phyloP scores from a whole-genome alignment of 1,140 invertebrate genomes.

The Delia radicum region DNA sequence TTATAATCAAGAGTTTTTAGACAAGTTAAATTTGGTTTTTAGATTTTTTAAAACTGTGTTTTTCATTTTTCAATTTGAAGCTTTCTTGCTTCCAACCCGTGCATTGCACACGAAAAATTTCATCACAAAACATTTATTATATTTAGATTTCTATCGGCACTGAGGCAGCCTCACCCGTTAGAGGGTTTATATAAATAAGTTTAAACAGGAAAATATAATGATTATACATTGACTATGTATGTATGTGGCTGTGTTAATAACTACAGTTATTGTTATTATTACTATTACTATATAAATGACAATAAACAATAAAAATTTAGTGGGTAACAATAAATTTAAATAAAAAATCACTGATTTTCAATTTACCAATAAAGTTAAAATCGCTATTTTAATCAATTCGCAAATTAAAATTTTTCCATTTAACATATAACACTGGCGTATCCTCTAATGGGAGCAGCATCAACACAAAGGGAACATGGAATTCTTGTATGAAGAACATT shows the following conservation, averaged over 20 bases:
- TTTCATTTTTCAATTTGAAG: no score
- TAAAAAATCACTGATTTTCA: conserved; percentile 44
- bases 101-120: no score
- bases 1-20: no score
- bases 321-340: conserved; percentile 3
- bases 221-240: background rate
- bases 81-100: no score
- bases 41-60: no score
- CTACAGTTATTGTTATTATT: no score
- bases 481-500: background rate
- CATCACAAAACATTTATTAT: no score
- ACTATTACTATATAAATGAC: conserved; percentile 9
- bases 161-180: no score
- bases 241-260: background rate
- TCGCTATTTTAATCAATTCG: conserved; percentile 55
- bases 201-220: no score
- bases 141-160: no score
- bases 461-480: background rate
- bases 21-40: no score
- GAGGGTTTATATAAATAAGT: no score
- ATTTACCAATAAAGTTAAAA: conserved; percentile 56
- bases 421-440: background rate
- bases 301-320: conserved; percentile 21
- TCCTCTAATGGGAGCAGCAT: background rate
- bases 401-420: conserved; percentile 27